Percentiles rank a stretch among this genome's conserved stretches.
phyloP scores from a whole-genome alignment of 2,113 vertebrate genomes.

The Gymnorhina tibicen region DNA sequence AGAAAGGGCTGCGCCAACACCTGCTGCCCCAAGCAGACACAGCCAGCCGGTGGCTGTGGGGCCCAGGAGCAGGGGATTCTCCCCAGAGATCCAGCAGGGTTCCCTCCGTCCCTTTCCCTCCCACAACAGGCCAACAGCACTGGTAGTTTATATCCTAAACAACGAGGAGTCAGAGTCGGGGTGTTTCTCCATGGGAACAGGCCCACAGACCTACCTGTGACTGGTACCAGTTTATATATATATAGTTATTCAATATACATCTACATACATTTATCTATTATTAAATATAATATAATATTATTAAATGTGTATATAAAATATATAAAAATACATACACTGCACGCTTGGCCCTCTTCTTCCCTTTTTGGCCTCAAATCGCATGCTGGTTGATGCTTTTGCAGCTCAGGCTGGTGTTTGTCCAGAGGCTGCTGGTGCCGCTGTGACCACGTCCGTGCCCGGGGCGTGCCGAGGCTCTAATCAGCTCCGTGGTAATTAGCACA shows the following conservation, averaged over 20 bases:
- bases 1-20: neutral
- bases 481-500: neutral
- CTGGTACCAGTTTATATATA: neutral
- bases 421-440: neutral
- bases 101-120: neutral
- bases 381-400: neutral
- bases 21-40: neutral
- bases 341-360: neutral
- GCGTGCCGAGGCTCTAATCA: rapidly evolving
- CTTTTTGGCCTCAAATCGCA: neutral
- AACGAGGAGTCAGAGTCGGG: rapidly evolving
- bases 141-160: neutral
- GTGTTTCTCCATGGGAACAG: neutral
- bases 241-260: neutral
- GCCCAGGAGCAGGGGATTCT: neutral
- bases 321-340: neutral
- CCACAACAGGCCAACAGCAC: neutral
- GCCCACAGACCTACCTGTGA: neutral
- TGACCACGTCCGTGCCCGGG: neutral
- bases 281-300: neutral
- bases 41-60: too few relatives aligned
- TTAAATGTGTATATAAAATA: too few relatives aligned
- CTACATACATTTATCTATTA: neutral
- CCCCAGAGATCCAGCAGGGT: neutral
- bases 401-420: neutral